Evolutionary conservation across 1,140 invertebrate species (phyloP), one percentile per base, ranked within the genome.

Genomic region (Helicoverpa zea): DNA sequence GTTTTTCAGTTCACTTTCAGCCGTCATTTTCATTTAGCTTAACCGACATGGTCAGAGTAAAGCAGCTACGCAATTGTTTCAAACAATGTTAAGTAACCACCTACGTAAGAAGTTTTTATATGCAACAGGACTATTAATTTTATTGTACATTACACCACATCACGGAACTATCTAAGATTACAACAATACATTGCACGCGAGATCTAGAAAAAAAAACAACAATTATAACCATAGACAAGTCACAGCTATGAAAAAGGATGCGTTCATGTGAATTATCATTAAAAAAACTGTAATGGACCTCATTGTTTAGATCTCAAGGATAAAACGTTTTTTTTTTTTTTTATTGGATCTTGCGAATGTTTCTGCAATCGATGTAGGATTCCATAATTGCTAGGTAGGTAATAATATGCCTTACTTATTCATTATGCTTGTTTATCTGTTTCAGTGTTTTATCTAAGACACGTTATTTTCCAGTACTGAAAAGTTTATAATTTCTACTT

Each of bases 221-320:
- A 77, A 77, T 77, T 77, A 64, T 35, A 30, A 14, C 12, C 30
- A 56, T 52, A 30, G 47, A 3, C 23, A 43, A 78, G 13, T 12
- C 16, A 51, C 79, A 79, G 81, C 79, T 83, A 89, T 84, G 85
- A 85, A 88, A 87, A 90, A 91, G 90, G 90, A 91, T 91, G 84
- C 80, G 81, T 35, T 76, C 84, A 90, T 91, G 89, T 91, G 87
- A 89, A 89, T 89, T 88, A 90, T 88, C 81, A 86, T 82, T 84
- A 88, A 79, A 89, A 89, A 86, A 91, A 78, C 63, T 78, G 52
- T 68, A 78, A 78, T 78, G 16, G 76, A 18, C 18, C 63, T 49
- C 64, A 78, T 78, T 78, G 76, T 78, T 68, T 30, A 29, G 2
- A 13, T 43, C 59, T 77, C 76, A 78, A 78, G 76, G 76, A 78